phyloP scores from a whole-genome alignment of 2,113 vertebrate genomes.

The Tragelaphus strepsiceros region DNA sequence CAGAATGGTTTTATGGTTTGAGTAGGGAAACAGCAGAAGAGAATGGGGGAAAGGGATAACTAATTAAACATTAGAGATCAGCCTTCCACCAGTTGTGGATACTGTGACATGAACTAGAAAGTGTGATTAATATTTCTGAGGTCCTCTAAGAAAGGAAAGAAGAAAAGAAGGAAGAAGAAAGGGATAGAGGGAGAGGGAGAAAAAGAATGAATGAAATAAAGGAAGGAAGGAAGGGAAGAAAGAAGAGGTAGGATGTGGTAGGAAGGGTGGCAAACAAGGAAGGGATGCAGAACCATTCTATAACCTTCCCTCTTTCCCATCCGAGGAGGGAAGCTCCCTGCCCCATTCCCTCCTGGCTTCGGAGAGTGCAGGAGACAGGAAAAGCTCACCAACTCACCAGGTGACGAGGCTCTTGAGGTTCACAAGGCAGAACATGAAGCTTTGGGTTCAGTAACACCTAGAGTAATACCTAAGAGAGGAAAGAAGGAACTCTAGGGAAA shows the following conservation, averaged over 20 bases:
- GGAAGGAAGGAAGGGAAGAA: too few species aligned
- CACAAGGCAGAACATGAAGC: background rate
- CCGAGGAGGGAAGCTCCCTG: too few species aligned
- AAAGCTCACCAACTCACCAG: fast-evolving
- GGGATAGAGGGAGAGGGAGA: background rate
- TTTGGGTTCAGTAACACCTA: background rate
- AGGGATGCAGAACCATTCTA: background rate
- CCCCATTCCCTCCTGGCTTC: fast-evolving
- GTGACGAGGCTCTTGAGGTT: background rate
- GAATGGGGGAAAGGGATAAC: background rate
- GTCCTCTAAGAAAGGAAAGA: background rate
- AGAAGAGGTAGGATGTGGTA: background rate
- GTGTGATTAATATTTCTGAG: background rate
- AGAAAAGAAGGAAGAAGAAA: background rate
- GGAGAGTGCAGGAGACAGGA: background rate
- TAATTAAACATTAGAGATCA: background rate
- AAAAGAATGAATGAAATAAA: background rate
- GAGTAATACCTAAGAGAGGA: background rate
- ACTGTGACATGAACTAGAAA: background rate
- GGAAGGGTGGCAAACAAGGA: background rate
- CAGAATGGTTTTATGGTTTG: background rate
- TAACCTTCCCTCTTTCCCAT: too few species aligned
- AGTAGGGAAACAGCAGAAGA: background rate
- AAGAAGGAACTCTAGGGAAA: background rate
- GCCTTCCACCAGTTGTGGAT: background rate